Conservation (phyloP, 2,888 invertebrate genomes). For the Ennomos fuscantarius region DNA sequence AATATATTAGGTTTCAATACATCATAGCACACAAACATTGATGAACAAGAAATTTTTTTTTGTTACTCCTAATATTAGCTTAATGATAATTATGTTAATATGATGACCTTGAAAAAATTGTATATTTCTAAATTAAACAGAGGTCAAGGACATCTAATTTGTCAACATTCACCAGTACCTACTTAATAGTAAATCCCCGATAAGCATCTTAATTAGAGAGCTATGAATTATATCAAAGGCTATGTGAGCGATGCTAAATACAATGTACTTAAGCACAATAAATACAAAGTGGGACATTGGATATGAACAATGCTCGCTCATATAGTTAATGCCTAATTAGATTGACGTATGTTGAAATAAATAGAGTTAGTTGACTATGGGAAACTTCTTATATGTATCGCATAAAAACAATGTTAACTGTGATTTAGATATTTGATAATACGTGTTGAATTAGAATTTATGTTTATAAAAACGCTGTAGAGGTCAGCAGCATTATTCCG, state of each 20-base stretch:
- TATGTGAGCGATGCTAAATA: conserved; percentile 22
- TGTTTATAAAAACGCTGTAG: too few relatives aligned
- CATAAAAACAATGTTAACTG: neutral
- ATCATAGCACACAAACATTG: too few relatives aligned
- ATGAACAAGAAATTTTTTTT: too few relatives aligned
- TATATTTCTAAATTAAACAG: neutral
- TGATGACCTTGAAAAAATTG: too few relatives aligned
- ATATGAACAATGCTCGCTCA: conserved; percentile 23
- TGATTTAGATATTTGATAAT: neutral
- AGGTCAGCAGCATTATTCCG: too few relatives aligned
- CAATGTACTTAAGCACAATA: conserved; percentile 14
- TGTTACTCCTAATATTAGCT: too few relatives aligned
- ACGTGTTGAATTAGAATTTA: too few relatives aligned
- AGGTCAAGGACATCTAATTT: neutral
- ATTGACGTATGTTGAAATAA: conserved; percentile 20
- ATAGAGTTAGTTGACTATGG: conserved; percentile 19
- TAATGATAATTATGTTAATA: too few relatives aligned
- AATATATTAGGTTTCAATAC: neutral
- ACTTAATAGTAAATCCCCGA: conserved; percentile 1
- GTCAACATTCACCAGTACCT: neutral
- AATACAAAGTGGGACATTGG: conserved; percentile 10
- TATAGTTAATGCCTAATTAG: conserved; percentile 26
- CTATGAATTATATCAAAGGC: conserved; percentile 14
- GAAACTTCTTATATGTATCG: conserved; percentile 22
- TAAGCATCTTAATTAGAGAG: neutral